Percentiles rank a stretch among this genome's conserved stretches.
phyloP scores from a whole-genome alignment of 2,888 invertebrate genomes.

The Monoplex corrugatus region DNA sequence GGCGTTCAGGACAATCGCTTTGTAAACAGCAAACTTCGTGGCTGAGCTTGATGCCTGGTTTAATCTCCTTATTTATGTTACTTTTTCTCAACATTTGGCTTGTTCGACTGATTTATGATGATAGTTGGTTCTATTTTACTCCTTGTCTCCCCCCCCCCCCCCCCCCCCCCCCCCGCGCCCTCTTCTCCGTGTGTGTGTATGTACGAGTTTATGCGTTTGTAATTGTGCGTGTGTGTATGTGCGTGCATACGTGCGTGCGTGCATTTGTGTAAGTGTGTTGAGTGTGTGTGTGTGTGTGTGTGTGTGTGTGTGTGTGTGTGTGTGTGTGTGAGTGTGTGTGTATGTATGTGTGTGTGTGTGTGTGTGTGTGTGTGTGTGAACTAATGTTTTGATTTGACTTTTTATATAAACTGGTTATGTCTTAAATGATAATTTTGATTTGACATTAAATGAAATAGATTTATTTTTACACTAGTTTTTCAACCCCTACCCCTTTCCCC shows the following conservation, averaged over 20 bases:
- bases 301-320: not conserved
- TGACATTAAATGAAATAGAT: no score
- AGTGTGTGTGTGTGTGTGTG: not conserved
- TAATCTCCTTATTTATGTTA: not conserved
- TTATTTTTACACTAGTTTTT: no score
- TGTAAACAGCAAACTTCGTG: no score
- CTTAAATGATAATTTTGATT: no score
- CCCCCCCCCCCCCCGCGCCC: not conserved
- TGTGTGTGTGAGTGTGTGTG: not conserved
- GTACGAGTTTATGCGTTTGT: not conserved
- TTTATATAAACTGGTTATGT: no score
- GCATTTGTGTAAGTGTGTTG: not conserved
- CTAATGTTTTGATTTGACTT: no score
- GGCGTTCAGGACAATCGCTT: no score
- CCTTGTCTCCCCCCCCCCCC: not conserved
- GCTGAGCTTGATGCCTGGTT: no score
- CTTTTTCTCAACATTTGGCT: not conserved
- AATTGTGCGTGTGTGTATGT: not conserved
- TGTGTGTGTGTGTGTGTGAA: conserved; percentile 5
- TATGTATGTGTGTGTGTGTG: conserved; percentile 35
- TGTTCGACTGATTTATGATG: no score
- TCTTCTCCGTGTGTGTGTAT: not conserved
- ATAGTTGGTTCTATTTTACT: not conserved
- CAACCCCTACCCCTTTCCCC: no score
- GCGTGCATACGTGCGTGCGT: not conserved